These are phyloP conservation scores for Esox lucius DNA, from an alignment of 2,797 vertebrate genomes.

Conservation along the genomic window DNA sequence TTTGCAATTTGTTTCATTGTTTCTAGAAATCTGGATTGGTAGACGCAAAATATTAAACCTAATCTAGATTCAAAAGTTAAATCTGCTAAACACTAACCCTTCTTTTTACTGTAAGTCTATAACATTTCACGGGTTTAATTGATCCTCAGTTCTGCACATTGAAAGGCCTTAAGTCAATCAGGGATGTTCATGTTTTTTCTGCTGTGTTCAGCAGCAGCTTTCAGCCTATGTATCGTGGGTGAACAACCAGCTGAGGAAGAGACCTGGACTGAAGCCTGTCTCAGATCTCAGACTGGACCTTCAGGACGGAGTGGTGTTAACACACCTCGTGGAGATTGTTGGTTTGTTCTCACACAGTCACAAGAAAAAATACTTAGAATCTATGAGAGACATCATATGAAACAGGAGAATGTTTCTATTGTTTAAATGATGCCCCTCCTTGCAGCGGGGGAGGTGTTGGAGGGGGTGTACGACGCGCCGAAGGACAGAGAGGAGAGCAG, in stretches of 20 bases:
- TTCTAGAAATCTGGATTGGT: no score
- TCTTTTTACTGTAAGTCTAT: no score
- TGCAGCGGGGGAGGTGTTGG: conserved; percentile 89
- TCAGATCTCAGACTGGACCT: conserved; percentile 89
- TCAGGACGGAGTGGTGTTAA: conserved; percentile 87
- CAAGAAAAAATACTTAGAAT: background rate
- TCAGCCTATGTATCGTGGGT: conserved; percentile 96
- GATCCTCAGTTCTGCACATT: no score
- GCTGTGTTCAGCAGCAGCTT: conserved; percentile 86
- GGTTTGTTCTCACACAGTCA: conserved; percentile 74
- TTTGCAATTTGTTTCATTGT: no score
- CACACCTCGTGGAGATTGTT: conserved; percentile 92
- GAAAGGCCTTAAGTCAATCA: no score
- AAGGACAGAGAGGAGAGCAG: conserved; percentile 86
- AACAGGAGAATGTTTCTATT: background rate
- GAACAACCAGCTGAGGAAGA: conserved; percentile 94
- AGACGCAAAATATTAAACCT: no score
- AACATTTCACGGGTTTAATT: no score
- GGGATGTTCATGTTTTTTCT: background rate
- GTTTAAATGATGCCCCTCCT: background rate
- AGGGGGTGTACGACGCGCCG: conserved; percentile 77
- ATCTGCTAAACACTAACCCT: no score
- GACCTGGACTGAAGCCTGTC: conserved; percentile 80
- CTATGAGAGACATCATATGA: background rate
- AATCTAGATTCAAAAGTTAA: no score